Conservation (phyloP, 2,797 vertebrate genomes). For the Leptodactylus fallax region DNA sequence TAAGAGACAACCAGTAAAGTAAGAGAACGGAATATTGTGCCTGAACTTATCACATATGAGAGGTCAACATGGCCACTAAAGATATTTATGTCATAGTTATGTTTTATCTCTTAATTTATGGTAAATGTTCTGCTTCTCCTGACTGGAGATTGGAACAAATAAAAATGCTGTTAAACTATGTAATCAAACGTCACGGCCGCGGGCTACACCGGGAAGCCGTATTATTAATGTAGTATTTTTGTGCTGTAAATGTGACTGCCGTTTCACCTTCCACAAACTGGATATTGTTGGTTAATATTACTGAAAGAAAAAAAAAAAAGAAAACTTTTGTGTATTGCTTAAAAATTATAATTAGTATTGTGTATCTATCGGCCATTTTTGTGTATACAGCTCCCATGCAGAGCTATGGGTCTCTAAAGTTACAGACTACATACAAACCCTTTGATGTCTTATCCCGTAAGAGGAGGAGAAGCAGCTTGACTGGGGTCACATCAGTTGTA, state of each 20-base stretch:
- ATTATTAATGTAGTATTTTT: slow-evolving; percentile 36
- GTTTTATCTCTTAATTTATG: slow-evolving; percentile 40
- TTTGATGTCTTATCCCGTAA: too few relatives aligned
- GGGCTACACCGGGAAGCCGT: background rate
- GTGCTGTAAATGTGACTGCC: slow-evolving; percentile 10
- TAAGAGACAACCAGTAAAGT: slow-evolving; percentile 5
- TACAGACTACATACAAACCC: too few relatives aligned
- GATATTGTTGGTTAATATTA: background rate
- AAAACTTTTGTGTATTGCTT: background rate
- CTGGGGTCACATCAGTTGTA: too few relatives aligned
- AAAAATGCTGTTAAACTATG: slow-evolving; percentile 41
- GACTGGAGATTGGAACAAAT: slow-evolving; percentile 37
- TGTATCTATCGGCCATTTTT: background rate
- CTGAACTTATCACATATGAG: slow-evolving; percentile 15
- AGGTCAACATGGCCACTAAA: slow-evolving; percentile 35
- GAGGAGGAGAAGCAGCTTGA: too few relatives aligned
- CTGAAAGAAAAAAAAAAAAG: background rate
- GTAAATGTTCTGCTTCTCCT: slow-evolving; percentile 29
- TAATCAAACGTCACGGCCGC: slow-evolving; percentile 34
- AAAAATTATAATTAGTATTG: background rate
- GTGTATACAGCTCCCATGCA: background rate
- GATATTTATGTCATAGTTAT: slow-evolving; percentile 46
- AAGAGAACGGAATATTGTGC: background rate
- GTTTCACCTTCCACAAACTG: slow-evolving; percentile 2
- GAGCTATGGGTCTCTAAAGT: background rate